Evolutionary conservation across 1,140 invertebrate genomes (phyloP).

Genomic region (Halesus radiatus): DNA sequence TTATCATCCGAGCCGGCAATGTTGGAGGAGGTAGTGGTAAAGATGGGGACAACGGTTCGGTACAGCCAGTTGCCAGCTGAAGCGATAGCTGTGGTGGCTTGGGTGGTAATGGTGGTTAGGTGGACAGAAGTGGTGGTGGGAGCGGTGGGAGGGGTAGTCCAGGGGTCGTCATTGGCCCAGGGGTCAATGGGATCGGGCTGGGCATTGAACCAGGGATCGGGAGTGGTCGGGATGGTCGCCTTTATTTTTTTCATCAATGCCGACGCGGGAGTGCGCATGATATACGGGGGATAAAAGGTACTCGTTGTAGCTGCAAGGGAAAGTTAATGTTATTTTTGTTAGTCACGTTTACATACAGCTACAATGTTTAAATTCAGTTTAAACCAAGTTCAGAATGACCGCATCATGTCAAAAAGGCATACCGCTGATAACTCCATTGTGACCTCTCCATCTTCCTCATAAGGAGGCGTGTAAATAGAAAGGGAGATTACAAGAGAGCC

Average conservation of each 20-base stretch:
- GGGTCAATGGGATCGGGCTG: conserved; percentile 62
- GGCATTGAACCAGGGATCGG: conserved; percentile 53
- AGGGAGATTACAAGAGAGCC: no score
- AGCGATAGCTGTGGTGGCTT: conserved; percentile 66
- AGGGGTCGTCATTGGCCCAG: conserved; percentile 69
- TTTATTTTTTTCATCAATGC: conserved; percentile 51
- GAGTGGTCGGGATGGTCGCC: conserved; percentile 48
- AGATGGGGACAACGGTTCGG: conserved; percentile 67
- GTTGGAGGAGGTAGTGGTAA: conserved; percentile 61
- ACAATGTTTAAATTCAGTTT: no score
- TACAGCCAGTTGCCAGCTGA: conserved; percentile 70
- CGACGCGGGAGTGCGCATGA: conserved; percentile 49
- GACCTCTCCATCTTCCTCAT: no score
- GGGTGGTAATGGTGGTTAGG: conserved; percentile 63
- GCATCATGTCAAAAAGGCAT: no score
- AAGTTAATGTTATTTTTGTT: conserved; percentile 41
- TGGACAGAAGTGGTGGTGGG: conserved; percentile 60
- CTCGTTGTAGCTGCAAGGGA: conserved; percentile 55
- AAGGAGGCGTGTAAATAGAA: no score
- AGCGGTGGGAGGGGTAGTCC: conserved; percentile 62
- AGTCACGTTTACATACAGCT: neutral
- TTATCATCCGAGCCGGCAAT: conserved; percentile 43
- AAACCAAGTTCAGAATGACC: no score
- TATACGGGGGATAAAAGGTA: conserved; percentile 51
- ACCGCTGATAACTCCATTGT: no score